Evolutionary conservation across 2,888 invertebrate species (phyloP).

Genomic region (Netelia melanura): DNA sequence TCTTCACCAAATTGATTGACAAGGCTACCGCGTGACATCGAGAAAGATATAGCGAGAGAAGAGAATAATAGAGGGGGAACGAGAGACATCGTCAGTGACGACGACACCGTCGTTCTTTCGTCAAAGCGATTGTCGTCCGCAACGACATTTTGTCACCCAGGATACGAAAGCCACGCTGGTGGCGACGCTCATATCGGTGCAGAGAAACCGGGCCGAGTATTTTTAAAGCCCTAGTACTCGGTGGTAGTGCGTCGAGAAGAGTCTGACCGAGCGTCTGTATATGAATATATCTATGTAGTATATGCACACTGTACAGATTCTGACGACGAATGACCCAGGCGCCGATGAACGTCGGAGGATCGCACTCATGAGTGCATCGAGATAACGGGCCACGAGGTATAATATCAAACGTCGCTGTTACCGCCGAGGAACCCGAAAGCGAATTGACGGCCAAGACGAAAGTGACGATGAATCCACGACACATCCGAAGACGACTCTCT

Average conservation of each 20-base stretch:
- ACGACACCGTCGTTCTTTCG: conserved; percentile 7
- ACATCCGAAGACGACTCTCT: too few species aligned
- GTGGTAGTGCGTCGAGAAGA: conserved; percentile 30
- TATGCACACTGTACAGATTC: conserved; percentile 5
- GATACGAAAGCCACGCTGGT: conserved; percentile 56
- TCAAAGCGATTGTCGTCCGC: conserved; percentile 27
- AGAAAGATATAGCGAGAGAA: background rate
- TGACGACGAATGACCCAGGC: conserved; percentile 39
- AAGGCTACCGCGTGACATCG: background rate
- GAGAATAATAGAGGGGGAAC: background rate
- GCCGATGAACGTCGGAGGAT: conserved; percentile 37
- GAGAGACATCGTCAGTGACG: background rate
- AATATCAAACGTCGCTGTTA: conserved; percentile 18
- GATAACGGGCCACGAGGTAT: conserved; percentile 26
- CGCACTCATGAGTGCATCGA: background rate
- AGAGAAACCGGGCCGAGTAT: conserved; percentile 76
- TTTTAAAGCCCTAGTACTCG: conserved; percentile 73
- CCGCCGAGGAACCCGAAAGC: conserved; percentile 33
- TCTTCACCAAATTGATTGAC: background rate
- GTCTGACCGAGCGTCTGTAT: background rate
- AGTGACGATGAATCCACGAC: background rate
- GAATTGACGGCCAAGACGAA: conserved; percentile 33
- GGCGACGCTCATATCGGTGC: conserved; percentile 50
- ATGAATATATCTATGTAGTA: background rate
- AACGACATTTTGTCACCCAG: conserved; percentile 71